A percentile compares a stretch with the other conserved stretches of the same genome.
These are phyloP conservation scores for Enteromius treurensis DNA, from an alignment of 2,797 vertebrate genomes.

Conservation along the genomic window DNA sequence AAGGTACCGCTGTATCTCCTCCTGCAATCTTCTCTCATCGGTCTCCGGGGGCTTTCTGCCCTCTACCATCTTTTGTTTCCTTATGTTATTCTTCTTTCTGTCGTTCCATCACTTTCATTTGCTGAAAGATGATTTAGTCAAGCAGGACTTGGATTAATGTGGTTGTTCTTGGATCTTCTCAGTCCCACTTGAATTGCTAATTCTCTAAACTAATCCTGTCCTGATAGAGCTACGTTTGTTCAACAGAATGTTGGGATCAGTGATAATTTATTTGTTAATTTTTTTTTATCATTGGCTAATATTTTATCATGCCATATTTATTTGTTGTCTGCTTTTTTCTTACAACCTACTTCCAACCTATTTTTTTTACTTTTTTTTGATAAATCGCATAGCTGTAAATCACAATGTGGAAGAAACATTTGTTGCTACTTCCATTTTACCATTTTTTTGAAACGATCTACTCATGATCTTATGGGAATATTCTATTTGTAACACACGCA, in stretches of 20 bases:
- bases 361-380: neutral
- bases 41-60: neutral
- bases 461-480: neutral
- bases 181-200: neutral
- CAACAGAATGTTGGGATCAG: neutral
- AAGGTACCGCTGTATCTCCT: neutral
- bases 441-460: neutral
- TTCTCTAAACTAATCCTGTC: neutral
- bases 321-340: neutral
- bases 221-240: neutral
- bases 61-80: neutral
- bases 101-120: constrained; percentile 1
- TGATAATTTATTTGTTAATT: neutral
- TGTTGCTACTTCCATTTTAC: neutral
- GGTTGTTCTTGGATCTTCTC: neutral
- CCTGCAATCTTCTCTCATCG: neutral
- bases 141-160: neutral
- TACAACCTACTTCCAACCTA: neutral
- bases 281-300: neutral
- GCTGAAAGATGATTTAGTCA: constrained; percentile 6
- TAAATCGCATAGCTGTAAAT: neutral
- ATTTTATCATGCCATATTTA: neutral
- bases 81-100: neutral
- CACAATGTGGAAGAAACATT: neutral
- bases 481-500: neutral